Conservation (phyloP, 1,140 invertebrate species). For the Drosophila rufa region DNA sequence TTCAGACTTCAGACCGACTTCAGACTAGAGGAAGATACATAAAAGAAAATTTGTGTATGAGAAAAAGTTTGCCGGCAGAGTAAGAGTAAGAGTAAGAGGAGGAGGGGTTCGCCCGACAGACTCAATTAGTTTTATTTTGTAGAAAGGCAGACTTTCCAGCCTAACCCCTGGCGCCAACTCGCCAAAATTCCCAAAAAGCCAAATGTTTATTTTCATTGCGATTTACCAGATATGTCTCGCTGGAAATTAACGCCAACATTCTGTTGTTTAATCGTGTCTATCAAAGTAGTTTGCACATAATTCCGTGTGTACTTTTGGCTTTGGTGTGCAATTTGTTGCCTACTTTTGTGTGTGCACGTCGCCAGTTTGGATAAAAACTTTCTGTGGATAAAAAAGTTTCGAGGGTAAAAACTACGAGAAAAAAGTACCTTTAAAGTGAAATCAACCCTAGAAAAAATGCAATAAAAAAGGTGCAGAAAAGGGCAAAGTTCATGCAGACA, state of each 20-base stretch:
- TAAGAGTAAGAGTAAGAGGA: not conserved
- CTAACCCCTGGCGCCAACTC: slow-evolving; percentile 1
- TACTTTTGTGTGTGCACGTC: slow-evolving; percentile 31
- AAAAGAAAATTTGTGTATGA: slow-evolving; percentile 38
- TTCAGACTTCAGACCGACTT: slow-evolving; percentile 57
- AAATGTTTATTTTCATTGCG: slow-evolving; percentile 57
- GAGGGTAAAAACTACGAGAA: not conserved
- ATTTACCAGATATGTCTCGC: slow-evolving; percentile 33
- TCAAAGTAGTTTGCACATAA: slow-evolving; percentile 62
- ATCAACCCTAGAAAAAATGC: slow-evolving; percentile 16
- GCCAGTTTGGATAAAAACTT: slow-evolving; percentile 23
- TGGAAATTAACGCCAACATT: slow-evolving; percentile 64
- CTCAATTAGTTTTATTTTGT: slow-evolving; percentile 75
- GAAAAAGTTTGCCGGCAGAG: slow-evolving; percentile 35
- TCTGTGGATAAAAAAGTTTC: slow-evolving; percentile 18
- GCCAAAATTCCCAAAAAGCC: not conserved
- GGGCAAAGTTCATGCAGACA: slow-evolving; percentile 21
- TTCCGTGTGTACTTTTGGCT: slow-evolving; percentile 13
- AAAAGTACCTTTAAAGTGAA: slow-evolving; percentile 30
- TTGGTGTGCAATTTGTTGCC: slow-evolving; percentile 27
- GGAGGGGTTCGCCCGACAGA: slow-evolving; percentile 19
- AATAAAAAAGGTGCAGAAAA: slow-evolving; percentile 19
- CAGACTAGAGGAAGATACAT: slow-evolving; percentile 41
- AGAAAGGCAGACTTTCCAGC: slow-evolving; percentile 13
- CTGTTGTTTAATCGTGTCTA: slow-evolving; percentile 44